Evolutionary conservation across 2,113 vertebrate genomes (phyloP), one percentile per base, ranked within the genome.

Genomic region (Menidia beryllina): DNA sequence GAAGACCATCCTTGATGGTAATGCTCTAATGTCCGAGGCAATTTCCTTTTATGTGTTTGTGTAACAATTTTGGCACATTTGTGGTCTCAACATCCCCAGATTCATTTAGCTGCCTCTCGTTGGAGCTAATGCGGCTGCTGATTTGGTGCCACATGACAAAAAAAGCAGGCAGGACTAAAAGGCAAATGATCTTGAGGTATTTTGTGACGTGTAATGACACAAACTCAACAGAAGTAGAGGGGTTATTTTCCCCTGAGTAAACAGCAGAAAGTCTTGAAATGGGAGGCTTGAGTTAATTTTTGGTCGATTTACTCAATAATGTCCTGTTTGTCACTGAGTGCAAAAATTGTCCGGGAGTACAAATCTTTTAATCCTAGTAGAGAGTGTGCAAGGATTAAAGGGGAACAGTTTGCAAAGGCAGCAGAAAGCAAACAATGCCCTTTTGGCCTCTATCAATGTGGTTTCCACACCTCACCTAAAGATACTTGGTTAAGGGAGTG

Each of bases 311-410:
- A 60, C 60, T 48, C 68, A 73, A 63, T 85, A 91, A 90, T 88
- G 73, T 80, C 64, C 38, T 77, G 89, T 88, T 90, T 90, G 89
- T 89, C 83, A 75, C 85, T 68, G 84, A 67, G 88, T 84, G 85
- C 84, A 86, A 86, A 93, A 85, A 71, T 86, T 72, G 79, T 66
- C 23, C 36, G 82, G 79, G 71, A 78, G 79, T 81, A 91, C 91
- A 93, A 92, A 94, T 91, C 91, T 91, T 83, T 93, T 93, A 93
- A 94, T 93, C 92, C 91, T 81, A 61, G 77, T 72, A 70, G 86
- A 85, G 82, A 89, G 82, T 90, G 83, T 69, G 78, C 72, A 19
- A 38, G 88, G 93, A 93, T 93, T 93, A 92, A 84, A 86, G 63
- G 72, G 72, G 72, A 91, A 69, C 72, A 81, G 80, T 85, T 75